Evolutionary conservation across 2,888 invertebrate genomes (phyloP).

Genomic region (Thera britannica): DNA sequence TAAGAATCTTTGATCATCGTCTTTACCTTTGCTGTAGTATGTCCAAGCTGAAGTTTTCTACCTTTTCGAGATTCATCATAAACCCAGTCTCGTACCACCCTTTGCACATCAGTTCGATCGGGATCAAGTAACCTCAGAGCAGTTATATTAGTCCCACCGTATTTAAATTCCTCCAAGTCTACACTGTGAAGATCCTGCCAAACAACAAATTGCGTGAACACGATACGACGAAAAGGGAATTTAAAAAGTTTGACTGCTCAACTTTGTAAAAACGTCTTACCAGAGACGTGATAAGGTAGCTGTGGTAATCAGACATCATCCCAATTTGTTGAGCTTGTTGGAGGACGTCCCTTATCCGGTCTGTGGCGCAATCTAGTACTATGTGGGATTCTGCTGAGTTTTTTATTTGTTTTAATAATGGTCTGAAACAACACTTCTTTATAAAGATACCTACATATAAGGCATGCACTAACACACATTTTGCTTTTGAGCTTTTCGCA

Average conservation of each 20-base stretch:
- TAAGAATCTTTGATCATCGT: neutral
- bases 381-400: constrained; percentile 96
- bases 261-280: constrained; percentile 79
- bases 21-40: constrained; percentile 83
- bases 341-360: constrained; percentile 92
- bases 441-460: too few relatives aligned
- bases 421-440: constrained; percentile 81
- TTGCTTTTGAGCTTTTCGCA: too few relatives aligned
- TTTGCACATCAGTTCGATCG: constrained; percentile 90
- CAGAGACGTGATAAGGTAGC: constrained; percentile 96
- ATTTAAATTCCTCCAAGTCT: constrained; percentile 96
- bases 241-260: constrained; percentile 39
- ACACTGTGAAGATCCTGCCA: constrained; percentile 94
- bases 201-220: constrained; percentile 41
- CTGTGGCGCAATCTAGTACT: constrained; percentile 94
- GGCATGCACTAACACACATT: too few relatives aligned
- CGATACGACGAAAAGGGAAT: constrained; percentile 25
- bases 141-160: constrained; percentile 97
- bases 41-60: constrained; percentile 85
- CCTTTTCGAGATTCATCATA: constrained; percentile 89
- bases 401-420: constrained; percentile 95
- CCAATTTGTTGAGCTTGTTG: constrained; percentile 98
- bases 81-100: constrained; percentile 92
- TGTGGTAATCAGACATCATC: constrained; percentile 98
- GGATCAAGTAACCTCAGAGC: constrained; percentile 96